Evolutionary conservation across 2,888 invertebrate species (phyloP), one percentile per base, ranked within the genome.

Genomic region (Pecten maximus): DNA sequence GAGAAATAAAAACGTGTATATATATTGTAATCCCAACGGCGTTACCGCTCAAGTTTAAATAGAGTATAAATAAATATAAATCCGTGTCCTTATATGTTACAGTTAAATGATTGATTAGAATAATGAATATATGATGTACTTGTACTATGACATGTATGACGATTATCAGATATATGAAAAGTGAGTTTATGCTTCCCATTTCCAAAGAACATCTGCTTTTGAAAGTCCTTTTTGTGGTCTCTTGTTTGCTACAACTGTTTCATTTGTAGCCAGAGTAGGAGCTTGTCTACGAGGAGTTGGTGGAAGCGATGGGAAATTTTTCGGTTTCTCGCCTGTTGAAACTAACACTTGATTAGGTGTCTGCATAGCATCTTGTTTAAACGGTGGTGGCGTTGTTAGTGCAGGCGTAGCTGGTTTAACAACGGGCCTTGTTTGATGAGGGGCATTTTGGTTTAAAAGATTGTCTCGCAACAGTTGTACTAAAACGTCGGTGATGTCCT

Each of bases 171-270:
- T 35, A 74, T 35, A 35, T 15, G 10, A 0, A 74, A 28, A 0
- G 0, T 35, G 6, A 6, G 12, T 86, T 74, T 89, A 91, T 40
- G 90, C 60, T 88, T 91, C 89, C 91, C 91, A 91, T 90, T 91
- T 91, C 91, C 91, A 91, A 87, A 91, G 87, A 48, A 91, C 88
- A 50, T 91, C 91, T 28, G 91, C 89, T 88, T 91, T 91, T 44
- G 91, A 88, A 23, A 91, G 40, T 2, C 54, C 54, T 60, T 39
- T 48, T 23, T 89, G 54, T 50, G 87, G 28, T 40, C 44, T 88
- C 8, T 6, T 74, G 35, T 74, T 74, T 28, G 74, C 74, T 35
- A 74, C 35, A 74, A 74, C 74, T 0, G 74, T 74, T 74, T 28
- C 74, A 35, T 74, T 74, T 15, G 74, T 74, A 74, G 74, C 74